Percentiles rank a stretch among this genome's conserved stretches.
phyloP scores from a whole-genome alignment of 2,888 invertebrate species.

The Hofmannophila pseudospretella region DNA sequence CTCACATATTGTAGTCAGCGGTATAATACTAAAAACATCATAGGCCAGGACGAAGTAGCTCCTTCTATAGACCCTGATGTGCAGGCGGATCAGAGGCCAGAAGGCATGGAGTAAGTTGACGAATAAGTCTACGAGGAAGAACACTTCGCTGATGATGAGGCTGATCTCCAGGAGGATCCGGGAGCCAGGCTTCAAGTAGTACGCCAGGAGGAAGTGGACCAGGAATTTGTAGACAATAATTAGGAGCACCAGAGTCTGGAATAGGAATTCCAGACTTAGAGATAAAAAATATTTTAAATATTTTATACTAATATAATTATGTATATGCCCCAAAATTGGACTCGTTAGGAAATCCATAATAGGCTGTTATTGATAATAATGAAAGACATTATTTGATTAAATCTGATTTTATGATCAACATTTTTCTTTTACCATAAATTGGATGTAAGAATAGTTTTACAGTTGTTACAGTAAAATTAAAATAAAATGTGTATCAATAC shows the following conservation, averaged over 20 bases:
- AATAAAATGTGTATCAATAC: too few species aligned
- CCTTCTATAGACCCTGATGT: slow-evolving; percentile 47
- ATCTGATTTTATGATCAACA: too few species aligned
- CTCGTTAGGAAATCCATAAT: too few species aligned
- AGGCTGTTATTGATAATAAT: too few species aligned
- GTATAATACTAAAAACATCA: slow-evolving; percentile 42
- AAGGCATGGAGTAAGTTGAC: slow-evolving; percentile 42
- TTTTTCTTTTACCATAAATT: too few species aligned
- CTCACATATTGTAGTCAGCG: slow-evolving; percentile 46
- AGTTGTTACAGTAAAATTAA: too few species aligned
- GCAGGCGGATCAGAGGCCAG: slow-evolving; percentile 49
- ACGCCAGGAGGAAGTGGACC: slow-evolving; percentile 40
- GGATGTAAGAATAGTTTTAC: too few species aligned
- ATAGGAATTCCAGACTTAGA: too few species aligned
- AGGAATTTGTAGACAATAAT: slow-evolving; percentile 42
- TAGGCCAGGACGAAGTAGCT: slow-evolving; percentile 31
- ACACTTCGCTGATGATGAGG: slow-evolving; percentile 30
- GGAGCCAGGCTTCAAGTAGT: slow-evolving; percentile 27
- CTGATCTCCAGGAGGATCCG: slow-evolving; percentile 27
- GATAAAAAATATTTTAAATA: too few species aligned
- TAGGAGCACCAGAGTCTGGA: slow-evolving; percentile 41
- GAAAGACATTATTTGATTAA: too few species aligned
- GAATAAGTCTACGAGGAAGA: slow-evolving; percentile 40
- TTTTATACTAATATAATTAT: too few species aligned
- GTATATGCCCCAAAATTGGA: too few species aligned